These are phyloP conservation scores for Yponomeuta plumbellus DNA, from an alignment of 2,888 invertebrate genomes.

Conservation along the genomic window DNA sequence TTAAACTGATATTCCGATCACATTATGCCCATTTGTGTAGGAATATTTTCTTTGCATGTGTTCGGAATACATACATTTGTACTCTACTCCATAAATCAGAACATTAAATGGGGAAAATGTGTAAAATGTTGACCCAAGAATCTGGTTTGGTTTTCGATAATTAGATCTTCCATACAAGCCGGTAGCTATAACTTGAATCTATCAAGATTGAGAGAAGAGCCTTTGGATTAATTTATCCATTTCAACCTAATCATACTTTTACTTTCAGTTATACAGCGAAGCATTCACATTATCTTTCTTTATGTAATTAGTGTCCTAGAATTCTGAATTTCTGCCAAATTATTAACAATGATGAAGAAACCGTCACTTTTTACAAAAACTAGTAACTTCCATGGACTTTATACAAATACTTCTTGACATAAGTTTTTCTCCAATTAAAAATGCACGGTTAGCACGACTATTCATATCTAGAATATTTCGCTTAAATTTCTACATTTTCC, in stretches of 20 bases:
- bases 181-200: background rate
- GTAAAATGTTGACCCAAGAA: background rate
- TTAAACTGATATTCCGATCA: slow-evolving; percentile 23
- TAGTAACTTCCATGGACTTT: background rate
- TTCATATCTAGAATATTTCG: no score
- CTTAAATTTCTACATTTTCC: background rate
- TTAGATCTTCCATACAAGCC: slow-evolving; percentile 4
- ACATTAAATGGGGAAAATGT: background rate
- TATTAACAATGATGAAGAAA: no score
- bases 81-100: background rate
- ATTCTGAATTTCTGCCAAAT: background rate
- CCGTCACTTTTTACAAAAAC: background rate
- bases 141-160: slow-evolving; percentile 5
- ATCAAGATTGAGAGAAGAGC: background rate
- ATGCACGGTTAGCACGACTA: no score
- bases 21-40: slow-evolving; percentile 13
- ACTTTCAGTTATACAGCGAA: background rate
- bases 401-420: background rate
- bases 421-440: background rate
- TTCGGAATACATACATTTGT: background rate
- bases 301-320: background rate
- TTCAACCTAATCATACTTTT: no score
- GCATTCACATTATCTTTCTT: background rate
- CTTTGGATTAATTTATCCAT: background rate
- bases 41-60: background rate